Base-by-base conservation (phyloP, 1,140 invertebrate genomes). In the Drusus annulatus region DNA sequence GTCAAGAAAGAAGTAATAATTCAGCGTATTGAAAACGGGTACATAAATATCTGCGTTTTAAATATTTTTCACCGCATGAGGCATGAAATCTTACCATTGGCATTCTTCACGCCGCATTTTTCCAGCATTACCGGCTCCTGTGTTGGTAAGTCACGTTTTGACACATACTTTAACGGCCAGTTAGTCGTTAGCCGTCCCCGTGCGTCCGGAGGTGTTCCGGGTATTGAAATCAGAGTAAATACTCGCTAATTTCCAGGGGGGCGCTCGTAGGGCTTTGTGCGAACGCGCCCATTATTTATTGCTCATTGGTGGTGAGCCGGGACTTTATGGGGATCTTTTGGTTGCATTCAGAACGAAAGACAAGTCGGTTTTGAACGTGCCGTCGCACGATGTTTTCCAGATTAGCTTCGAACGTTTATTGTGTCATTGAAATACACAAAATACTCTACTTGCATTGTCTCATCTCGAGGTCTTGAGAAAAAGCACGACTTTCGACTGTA, bases 351-450 rank as follows among this genome's bases (percentile, higher is more conserved):
- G 31, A 74, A 17, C 52, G 16, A 60, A 65, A 23, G 23, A 28
- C 60, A 68, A 21, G 45, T 65, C 17, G 56, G 54, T 50, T 78
- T 78, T 51, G 79, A 69, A 74, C 80, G 80, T 81, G 80, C 75
- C 58, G 75, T 65, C 52, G 76, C 80, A 81, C 76, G 25, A 17
- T 25, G 52, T 45, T 31, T 56, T 50, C 25, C 15, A 71, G 80
- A 81, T 81, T 81, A 81, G 58, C 50, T 71, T 58, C 6, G 25
- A 78, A 68, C 60, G 63, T 65, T 78, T 78, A 78, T 78, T 78
- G 76, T 68, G 52, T 74, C 19, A 25, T 23, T 71, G 17, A 19
- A n/a, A 71, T 10, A 21, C 10, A 51, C 36, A 23, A 71, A 71
- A 71, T 71, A 19, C 17, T 45, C 68, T 45, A 45, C 10, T 45